phyloP scores from a whole-genome alignment of 2,113 vertebrate species.

The Theristicus caerulescens region DNA sequence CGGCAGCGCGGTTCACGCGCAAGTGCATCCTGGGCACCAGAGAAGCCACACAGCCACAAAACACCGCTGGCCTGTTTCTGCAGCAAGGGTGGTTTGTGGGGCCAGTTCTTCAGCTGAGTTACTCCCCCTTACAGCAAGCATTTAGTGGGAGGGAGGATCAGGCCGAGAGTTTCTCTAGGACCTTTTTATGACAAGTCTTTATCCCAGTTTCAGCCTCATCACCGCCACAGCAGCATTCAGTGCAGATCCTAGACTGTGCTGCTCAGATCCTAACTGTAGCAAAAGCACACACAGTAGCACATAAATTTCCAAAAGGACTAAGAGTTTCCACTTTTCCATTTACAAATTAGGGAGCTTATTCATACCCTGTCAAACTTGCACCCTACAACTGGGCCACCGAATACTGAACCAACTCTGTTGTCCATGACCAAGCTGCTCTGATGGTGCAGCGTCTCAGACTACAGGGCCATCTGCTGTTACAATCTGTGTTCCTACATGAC shows the following conservation, averaged over 20 bases:
- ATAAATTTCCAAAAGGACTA: neutral
- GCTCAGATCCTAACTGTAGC: neutral
- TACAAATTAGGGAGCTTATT: neutral
- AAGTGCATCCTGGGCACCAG: neutral
- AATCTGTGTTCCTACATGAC: neutral
- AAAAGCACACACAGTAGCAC: neutral
- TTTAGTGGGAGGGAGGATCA: neutral
- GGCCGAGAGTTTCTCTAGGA: neutral
- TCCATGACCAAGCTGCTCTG: neutral
- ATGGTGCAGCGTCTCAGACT: neutral
- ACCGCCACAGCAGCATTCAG: neutral
- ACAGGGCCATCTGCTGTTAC: neutral
- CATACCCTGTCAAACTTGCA: neutral
- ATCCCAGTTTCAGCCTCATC: neutral
- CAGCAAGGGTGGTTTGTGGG: neutral
- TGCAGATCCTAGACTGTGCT: neutral
- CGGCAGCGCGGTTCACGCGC: accelerated
- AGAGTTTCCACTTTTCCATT: neutral
- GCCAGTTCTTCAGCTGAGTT: neutral
- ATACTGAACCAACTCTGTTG: neutral
- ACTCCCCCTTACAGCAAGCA: neutral
- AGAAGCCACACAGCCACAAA: neutral
- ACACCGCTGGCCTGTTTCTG: neutral
- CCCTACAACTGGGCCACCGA: neutral
- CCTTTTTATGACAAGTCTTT: neutral